A percentile compares a stretch with the other conserved stretches of the same genome.
Conservation (phyloP, 2,113 vertebrate species). For the Crotalus helleri region DNA sequence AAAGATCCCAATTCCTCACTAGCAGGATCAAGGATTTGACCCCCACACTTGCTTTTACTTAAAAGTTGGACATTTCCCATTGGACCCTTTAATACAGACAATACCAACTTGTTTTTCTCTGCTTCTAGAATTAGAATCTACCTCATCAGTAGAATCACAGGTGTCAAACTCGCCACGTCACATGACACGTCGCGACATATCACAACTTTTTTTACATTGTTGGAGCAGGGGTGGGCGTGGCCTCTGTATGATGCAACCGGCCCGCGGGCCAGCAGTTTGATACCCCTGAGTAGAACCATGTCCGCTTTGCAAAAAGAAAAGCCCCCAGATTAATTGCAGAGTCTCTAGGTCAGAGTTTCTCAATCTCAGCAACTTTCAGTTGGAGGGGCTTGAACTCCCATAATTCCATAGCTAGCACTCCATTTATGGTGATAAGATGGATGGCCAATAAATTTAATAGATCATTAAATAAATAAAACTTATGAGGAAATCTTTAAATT, state of each 20-base stretch:
- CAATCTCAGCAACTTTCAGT: neutral
- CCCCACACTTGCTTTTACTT: neutral
- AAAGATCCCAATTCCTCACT: neutral
- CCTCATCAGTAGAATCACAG: neutral
- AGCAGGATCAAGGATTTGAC: neutral
- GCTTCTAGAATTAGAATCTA: too few species aligned
- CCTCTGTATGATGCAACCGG: too few species aligned
- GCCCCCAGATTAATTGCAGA: neutral
- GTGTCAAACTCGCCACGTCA: too few species aligned
- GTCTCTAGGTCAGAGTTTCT: neutral
- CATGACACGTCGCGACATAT: too few species aligned
- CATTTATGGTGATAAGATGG: neutral
- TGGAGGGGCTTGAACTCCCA: neutral
- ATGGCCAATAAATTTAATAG: neutral
- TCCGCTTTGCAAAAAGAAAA: neutral
- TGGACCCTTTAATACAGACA: neutral
- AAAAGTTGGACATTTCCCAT: neutral
- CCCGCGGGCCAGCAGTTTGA: too few species aligned
- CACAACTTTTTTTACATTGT: too few species aligned
- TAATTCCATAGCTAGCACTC: neutral
- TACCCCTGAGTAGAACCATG: neutral
- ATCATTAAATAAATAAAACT: neutral
- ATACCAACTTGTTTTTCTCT: neutral
- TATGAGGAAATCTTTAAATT: neutral
- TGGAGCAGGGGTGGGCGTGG: too few species aligned